Percentiles rank a stretch among this genome's conserved stretches.
phyloP scores from a whole-genome alignment of 1,140 invertebrate species.

The Atta cephalotes region DNA sequence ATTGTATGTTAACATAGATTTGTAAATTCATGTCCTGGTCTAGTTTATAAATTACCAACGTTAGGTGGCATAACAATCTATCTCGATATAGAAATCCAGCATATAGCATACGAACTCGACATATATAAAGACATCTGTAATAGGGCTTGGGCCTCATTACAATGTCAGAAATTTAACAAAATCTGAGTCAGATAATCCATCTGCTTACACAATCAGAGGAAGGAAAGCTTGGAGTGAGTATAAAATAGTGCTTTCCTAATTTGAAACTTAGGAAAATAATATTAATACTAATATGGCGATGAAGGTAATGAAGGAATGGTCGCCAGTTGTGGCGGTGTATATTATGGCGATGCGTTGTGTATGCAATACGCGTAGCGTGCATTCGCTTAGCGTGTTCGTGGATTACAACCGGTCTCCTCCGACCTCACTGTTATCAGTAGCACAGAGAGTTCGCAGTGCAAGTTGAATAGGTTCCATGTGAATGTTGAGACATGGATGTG shows the following conservation, averaged over 20 bases:
- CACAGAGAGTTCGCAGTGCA: too few relatives aligned
- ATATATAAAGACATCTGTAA: background rate
- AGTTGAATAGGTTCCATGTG: too few relatives aligned
- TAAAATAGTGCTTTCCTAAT: slow-evolving; percentile 9
- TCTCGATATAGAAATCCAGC: slow-evolving; percentile 81
- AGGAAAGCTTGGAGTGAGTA: slow-evolving; percentile 56
- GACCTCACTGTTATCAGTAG: too few relatives aligned
- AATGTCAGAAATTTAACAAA: slow-evolving; percentile 78
- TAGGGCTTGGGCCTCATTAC: slow-evolving; percentile 82
- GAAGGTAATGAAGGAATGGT: too few relatives aligned
- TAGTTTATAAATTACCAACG: slow-evolving; percentile 81
- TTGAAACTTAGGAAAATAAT: background rate
- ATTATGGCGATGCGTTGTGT: too few relatives aligned
- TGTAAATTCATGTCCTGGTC: slow-evolving; percentile 82
- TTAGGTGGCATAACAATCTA: slow-evolving; percentile 81
- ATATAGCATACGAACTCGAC: slow-evolving; percentile 78
- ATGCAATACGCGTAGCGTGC: too few relatives aligned
- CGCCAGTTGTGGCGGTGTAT: too few relatives aligned
- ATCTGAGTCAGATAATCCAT: slow-evolving; percentile 75
- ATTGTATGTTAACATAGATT: slow-evolving; percentile 8
- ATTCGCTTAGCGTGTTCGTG: too few relatives aligned
- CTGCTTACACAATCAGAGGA: slow-evolving; percentile 79
- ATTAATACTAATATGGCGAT: background rate
- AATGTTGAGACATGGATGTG: too few relatives aligned
- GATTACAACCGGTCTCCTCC: too few relatives aligned